These are phyloP conservation scores for Alexandromys fortis DNA, from an alignment of 2,113 vertebrate species.

Conservation along the genomic window DNA sequence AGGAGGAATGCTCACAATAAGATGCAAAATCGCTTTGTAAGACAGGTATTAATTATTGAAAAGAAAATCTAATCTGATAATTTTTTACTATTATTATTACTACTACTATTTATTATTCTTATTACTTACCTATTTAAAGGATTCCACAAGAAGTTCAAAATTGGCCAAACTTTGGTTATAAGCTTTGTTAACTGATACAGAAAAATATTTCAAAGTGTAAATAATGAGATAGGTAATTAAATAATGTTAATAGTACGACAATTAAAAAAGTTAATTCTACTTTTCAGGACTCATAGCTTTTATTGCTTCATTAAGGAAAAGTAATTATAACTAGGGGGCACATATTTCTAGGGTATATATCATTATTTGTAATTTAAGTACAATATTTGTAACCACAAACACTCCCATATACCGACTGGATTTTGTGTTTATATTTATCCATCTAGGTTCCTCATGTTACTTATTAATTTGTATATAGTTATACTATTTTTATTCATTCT, in stretches of 20 bases:
- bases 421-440: background rate
- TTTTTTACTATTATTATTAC: too few relatives aligned
- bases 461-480: background rate
- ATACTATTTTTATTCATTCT: background rate
- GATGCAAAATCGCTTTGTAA: slow-evolving; percentile 66
- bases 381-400: background rate
- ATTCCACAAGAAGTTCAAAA: background rate
- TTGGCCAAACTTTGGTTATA: background rate
- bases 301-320: background rate
- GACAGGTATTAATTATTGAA: slow-evolving; percentile 13
- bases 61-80: background rate
- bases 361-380: background rate
- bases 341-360: background rate
- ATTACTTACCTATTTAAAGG: background rate
- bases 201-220: background rate
- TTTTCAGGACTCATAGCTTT: background rate
- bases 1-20: slow-evolving; percentile 37
- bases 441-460: background rate
- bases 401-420: background rate
- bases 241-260: background rate
- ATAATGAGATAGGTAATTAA: background rate
- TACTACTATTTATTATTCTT: too few relatives aligned
- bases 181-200: background rate
- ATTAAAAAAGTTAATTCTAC: background rate
- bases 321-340: background rate